phyloP scores from a whole-genome alignment of 2,113 vertebrate genomes.

The Marmota flaviventris region DNA sequence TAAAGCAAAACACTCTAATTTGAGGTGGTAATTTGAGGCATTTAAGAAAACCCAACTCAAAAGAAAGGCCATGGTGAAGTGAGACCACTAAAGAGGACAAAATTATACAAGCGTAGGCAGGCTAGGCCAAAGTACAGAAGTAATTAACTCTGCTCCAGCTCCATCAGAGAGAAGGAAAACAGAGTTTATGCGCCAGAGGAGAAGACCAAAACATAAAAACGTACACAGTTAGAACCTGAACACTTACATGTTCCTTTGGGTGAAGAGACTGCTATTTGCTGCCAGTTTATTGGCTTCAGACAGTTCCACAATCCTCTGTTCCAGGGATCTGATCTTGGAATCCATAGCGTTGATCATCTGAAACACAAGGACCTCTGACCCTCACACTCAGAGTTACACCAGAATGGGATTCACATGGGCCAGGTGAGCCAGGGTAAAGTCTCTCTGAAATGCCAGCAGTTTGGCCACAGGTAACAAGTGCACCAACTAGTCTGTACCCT shows the following conservation, averaged over 20 bases:
- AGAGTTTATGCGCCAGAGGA: background rate
- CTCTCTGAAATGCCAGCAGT: background rate
- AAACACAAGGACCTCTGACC: constrained; percentile 80
- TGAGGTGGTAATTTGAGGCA: constrained; percentile 51
- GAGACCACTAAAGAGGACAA: background rate
- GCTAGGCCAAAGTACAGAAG: background rate
- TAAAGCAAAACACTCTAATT: constrained; percentile 52
- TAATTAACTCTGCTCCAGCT: constrained; percentile 13
- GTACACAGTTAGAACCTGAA: background rate
- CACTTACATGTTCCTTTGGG: constrained; percentile 99
- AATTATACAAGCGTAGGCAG: background rate
- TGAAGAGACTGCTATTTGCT: constrained; percentile 99
- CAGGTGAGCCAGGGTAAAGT: background rate
- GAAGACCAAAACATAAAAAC: background rate
- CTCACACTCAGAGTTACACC: background rate
- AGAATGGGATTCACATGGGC: rapidly evolving
- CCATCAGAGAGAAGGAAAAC: background rate
- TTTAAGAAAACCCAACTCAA: constrained; percentile 60
- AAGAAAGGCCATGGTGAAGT: background rate
- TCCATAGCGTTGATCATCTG: constrained; percentile 99
- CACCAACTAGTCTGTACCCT: background rate
- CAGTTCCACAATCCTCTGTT: constrained; percentile 97
- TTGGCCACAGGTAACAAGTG: background rate
- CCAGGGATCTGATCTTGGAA: constrained; percentile 97
- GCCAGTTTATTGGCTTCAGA: constrained; percentile 99